Conservation (phyloP, 2,113 vertebrate species). For the Cyphomyrus plagiostoma region DNA sequence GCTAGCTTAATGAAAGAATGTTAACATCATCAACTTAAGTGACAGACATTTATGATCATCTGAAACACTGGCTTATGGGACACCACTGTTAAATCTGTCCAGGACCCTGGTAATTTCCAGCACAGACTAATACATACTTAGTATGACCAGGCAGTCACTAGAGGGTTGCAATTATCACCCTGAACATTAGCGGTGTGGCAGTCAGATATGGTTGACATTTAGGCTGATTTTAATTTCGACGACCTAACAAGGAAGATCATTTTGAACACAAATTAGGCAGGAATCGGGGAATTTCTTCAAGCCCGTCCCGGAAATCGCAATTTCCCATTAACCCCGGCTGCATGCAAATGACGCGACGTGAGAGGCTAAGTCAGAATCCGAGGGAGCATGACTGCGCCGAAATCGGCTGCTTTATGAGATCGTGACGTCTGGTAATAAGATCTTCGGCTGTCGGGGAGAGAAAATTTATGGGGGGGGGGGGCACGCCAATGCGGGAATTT, state of each 20-base stretch:
- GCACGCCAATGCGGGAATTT: conserved; percentile 3
- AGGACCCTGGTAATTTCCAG: not conserved
- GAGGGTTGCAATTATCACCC: not conserved
- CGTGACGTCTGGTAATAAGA: conserved; percentile 21
- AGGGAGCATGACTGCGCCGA: conserved; percentile 8
- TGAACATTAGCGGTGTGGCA: not conserved
- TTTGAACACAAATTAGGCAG: conserved; percentile 18
- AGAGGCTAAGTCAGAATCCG: not conserved
- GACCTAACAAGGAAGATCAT: conserved; percentile 9
- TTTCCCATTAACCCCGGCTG: conserved; percentile 13
- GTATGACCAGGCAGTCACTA: not conserved
- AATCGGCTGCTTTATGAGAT: conserved; percentile 20
- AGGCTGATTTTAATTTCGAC: not conserved
- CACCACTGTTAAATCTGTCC: not conserved
- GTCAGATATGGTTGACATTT: conserved; percentile 13
- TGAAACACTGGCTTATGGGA: not conserved
- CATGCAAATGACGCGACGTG: conserved; percentile 16
- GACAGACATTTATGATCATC: not conserved
- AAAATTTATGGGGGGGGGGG: conserved; percentile 1
- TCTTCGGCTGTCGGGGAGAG: conserved; percentile 5
- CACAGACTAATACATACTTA: not conserved
- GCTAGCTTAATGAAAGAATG: not conserved
- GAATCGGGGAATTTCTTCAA: conserved; percentile 17
- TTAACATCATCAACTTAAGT: not conserved
- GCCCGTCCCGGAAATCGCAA: not conserved